Evolutionary conservation across 1,140 invertebrate species (phyloP).

Genomic region (Bombus sylvicola): DNA sequence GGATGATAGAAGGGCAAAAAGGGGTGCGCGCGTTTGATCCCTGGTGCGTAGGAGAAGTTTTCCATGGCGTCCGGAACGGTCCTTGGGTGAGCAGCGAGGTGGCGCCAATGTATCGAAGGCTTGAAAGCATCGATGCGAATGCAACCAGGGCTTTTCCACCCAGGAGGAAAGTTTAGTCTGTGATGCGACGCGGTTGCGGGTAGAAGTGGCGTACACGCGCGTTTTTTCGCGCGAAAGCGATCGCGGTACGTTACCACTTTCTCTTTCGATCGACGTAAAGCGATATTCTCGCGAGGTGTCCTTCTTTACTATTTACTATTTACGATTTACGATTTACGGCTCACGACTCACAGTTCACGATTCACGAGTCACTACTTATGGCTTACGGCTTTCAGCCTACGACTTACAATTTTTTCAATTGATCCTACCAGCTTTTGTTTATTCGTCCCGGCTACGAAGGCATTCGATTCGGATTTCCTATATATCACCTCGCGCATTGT

Average conservation of each 20-base stretch:
- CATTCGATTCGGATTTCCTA: background rate
- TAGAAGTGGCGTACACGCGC: constrained; percentile 53
- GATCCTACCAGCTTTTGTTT: background rate
- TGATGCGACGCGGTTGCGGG: constrained; percentile 73
- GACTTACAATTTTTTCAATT: background rate
- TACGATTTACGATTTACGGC: no score
- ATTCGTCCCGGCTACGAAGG: background rate
- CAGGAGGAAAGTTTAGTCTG: constrained; percentile 69
- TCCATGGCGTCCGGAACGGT: constrained; percentile 19
- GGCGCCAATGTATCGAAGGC: constrained; percentile 76
- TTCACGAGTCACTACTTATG: background rate
- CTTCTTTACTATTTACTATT: background rate
- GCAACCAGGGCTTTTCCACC: constrained; percentile 15
- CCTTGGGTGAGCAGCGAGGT: constrained; percentile 69
- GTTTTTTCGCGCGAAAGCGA: constrained; percentile 14
- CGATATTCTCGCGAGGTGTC: background rate
- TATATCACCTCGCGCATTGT: background rate
- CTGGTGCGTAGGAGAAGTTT: constrained; percentile 35
- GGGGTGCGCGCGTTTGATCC: constrained; percentile 9
- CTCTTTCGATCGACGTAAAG: background rate
- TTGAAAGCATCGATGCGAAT: constrained; percentile 58
- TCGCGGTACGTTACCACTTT: constrained; percentile 18
- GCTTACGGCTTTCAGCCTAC: background rate
- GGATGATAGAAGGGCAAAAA: background rate
- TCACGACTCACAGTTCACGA: no score